Base-by-base conservation (phyloP, 1,140 invertebrate genomes). In the Caerostris extrusa region DNA sequence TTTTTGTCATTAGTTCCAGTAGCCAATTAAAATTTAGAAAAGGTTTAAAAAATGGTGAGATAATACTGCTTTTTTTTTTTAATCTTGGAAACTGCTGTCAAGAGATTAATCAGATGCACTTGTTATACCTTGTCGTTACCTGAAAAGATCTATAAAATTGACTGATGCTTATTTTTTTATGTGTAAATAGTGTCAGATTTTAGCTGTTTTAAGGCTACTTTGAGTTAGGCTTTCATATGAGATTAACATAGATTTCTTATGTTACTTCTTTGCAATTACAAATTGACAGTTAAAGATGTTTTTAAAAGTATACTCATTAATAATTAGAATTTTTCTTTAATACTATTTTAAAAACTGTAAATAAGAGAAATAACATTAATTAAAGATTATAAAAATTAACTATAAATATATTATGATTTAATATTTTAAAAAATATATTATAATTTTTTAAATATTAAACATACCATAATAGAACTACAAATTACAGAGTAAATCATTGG, bases 101-200 rank as follows among this genome's bases (percentile, higher is more conserved):
- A 77, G 34, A 77, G 71, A 77, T 77, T 77, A 77, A 77, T 77
- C 71, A 77, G 5, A 34, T 77, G 71, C 71, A 77, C 8, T 34
- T 77, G 71, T 77, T 77, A 5, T 77, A 77, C 34, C 71, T 53
- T 77, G 71, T 77, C 71, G 53, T 77, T 77, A 34, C 50, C 34
- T 12, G 34, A 77, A 77, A 77, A 34, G 71, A 77, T 77, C 53
- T 53, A 77, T 53, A 77, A 77, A 77, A 50, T 14, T 50, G 10
- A 50, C 17, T 77, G 53, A 77, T 77, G 50, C 71, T 77, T 10
- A 53, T 50, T 53, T 77, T 77, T 50, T 34, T 34, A 34, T 34
- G 34, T 34, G 34, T 34, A 34, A 34, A 34, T 34, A 34, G 34
- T n/a, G n/a, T n/a, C 0, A 64, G 10, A 14, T 64, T 64, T 64